phyloP scores from a whole-genome alignment of 2,113 vertebrate species.

The Myocastor coypus region DNA sequence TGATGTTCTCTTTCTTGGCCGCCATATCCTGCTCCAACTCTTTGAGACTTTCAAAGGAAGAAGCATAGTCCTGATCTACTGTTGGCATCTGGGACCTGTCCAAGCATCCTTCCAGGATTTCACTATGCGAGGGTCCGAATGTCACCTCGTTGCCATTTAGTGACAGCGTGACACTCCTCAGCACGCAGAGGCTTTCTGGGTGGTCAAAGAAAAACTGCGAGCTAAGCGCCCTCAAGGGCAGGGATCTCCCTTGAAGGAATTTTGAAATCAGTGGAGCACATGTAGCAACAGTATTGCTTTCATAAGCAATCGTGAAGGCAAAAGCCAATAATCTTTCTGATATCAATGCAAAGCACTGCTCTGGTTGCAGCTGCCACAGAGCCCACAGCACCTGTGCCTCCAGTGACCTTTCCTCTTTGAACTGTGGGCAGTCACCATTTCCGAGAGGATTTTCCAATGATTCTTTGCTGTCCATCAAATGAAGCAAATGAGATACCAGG shows the following conservation, averaged over 20 bases:
- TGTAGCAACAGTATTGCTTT: slow-evolving; percentile 9
- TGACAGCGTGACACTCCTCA: slow-evolving; percentile 31
- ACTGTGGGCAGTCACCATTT: slow-evolving; percentile 8
- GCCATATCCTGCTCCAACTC: not conserved
- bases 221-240: not conserved
- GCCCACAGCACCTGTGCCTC: fast-evolving
- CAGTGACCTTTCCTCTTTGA: not conserved
- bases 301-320: slow-evolving; percentile 55
- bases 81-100: slow-evolving; percentile 51
- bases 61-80: slow-evolving; percentile 61
- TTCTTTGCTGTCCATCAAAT: slow-evolving; percentile 54
- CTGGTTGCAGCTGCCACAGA: not conserved
- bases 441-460: slow-evolving; percentile 64
- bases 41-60: slow-evolving; percentile 14
- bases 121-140: fast-evolving
- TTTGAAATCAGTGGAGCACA: slow-evolving; percentile 56
- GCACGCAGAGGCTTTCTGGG: slow-evolving; percentile 60
- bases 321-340: not conserved
- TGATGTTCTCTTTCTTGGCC: not conserved
- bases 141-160: not conserved
- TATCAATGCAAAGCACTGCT: not conserved
- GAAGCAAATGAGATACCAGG: slow-evolving; percentile 78
- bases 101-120: not conserved
- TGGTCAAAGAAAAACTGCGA: slow-evolving; percentile 68
- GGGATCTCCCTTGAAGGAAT: slow-evolving; percentile 61